Evolutionary conservation across 2,797 vertebrate genomes (phyloP).

Genomic region (Helostoma temminkii): DNA sequence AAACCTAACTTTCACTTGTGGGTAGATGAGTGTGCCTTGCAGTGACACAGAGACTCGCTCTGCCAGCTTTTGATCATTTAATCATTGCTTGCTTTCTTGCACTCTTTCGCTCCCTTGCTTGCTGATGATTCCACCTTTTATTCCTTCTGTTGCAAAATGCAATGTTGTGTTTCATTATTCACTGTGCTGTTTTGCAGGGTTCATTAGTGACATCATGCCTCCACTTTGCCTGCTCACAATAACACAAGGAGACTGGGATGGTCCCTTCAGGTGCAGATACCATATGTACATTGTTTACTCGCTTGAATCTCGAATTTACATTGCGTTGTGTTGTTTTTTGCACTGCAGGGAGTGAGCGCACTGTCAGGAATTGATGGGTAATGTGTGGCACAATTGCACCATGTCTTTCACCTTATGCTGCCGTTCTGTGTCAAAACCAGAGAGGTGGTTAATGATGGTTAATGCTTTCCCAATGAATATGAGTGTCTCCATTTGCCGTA

Average conservation of each 20-base stretch:
- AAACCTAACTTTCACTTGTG: conserved; percentile 99
- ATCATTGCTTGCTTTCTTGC: conserved; percentile 99
- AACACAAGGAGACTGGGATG: conserved; percentile 78
- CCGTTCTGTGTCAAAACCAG: conserved; percentile 60
- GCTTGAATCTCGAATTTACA: conserved; percentile 90
- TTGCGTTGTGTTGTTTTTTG: conserved; percentile 87
- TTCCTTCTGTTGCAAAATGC: conserved; percentile 96
- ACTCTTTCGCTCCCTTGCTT: conserved; percentile 87
- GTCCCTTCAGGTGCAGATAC: conserved; percentile 90
- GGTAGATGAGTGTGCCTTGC: conserved; percentile 98
- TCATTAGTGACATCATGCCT: conserved; percentile 95
- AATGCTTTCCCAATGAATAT: conserved; percentile 66
- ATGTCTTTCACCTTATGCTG: conserved; percentile 40
- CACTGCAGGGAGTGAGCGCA: conserved; percentile 67
- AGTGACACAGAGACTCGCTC: conserved; percentile 98
- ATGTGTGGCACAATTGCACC: conserved; percentile 27
- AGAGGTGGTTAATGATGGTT: conserved; percentile 70
- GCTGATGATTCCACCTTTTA: conserved; percentile 97
- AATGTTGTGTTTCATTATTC: conserved; percentile 97
- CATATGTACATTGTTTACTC: conserved; percentile 93
- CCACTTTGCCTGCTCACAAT: conserved; percentile 82
- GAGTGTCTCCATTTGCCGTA: conserved; percentile 54
- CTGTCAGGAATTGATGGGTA: conserved; percentile 58
- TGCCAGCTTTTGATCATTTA: conserved; percentile 99
- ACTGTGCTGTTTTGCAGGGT: conserved; percentile 90